Conservation (phyloP, 2,797 vertebrate species). For the Periparus ater region DNA sequence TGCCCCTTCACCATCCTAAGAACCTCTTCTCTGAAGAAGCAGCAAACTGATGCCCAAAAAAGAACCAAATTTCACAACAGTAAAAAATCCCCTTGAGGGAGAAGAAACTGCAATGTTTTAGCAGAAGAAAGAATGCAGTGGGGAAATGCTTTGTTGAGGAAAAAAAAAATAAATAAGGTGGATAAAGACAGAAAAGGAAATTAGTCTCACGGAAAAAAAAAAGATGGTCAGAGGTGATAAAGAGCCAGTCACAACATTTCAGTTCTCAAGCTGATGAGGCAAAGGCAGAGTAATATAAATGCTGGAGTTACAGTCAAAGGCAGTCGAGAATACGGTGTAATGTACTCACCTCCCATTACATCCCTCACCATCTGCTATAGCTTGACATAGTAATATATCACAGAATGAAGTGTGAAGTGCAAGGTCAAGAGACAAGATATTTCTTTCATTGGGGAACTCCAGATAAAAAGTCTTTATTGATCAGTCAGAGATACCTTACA, state of each 20-base stretch:
- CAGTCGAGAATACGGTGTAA: background rate
- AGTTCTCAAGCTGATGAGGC: background rate
- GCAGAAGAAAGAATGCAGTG: background rate
- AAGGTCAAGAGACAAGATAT: conserved; percentile 18
- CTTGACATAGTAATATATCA: conserved; percentile 5
- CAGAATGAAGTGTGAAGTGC: conserved; percentile 13
- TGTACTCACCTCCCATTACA: background rate
- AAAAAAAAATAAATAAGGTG: background rate
- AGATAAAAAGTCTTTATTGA: conserved; percentile 14
- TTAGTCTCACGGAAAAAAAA: background rate
- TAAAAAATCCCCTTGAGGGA: background rate
- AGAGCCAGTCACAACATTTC: background rate
- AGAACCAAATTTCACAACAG: background rate
- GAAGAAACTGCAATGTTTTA: background rate
- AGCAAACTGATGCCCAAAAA: background rate
- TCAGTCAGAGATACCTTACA: background rate
- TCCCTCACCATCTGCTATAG: conserved; percentile 9
- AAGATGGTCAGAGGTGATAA: background rate
- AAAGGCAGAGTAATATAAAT: conserved; percentile 5
- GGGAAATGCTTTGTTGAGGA: background rate
- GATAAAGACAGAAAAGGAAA: background rate
- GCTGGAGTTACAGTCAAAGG: background rate
- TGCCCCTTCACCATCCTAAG: background rate
- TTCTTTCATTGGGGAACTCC: background rate
- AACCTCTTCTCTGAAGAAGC: background rate